These are phyloP conservation scores for Brachypteracias leptosomus DNA, from an alignment of 2,113 vertebrate genomes.

Conservation along the genomic window DNA sequence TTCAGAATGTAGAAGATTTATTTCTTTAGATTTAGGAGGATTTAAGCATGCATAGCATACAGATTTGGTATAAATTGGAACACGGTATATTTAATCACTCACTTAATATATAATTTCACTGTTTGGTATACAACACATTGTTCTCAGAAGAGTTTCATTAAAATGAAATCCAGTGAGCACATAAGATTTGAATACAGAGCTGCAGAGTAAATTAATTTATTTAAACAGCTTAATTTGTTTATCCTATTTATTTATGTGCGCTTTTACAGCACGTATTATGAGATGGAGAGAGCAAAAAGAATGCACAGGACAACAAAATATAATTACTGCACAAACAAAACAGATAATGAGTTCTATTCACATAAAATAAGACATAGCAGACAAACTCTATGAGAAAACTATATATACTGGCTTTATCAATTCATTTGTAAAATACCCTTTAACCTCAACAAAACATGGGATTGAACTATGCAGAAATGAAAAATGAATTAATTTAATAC, in stretches of 20 bases:
- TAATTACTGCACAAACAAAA: conserved; percentile 80
- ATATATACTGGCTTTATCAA: conserved; percentile 57
- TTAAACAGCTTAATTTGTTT: conserved; percentile 83
- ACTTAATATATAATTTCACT: conserved; percentile 75
- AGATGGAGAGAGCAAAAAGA: conserved; percentile 67
- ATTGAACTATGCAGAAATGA: conserved; percentile 37
- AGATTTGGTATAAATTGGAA: conserved; percentile 71
- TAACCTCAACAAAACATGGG: conserved; percentile 50
- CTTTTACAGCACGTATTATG: conserved; percentile 71
- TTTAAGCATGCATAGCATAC: conserved; percentile 58
- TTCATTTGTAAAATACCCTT: conserved; percentile 62
- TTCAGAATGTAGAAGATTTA: conserved; percentile 65
- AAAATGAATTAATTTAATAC: conserved; percentile 64
- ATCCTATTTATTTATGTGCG: conserved; percentile 76
- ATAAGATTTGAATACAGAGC: conserved; percentile 76
- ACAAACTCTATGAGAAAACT: conserved; percentile 51
- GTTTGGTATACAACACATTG: conserved; percentile 69
- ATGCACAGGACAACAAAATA: conserved; percentile 62
- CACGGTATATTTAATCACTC: conserved; percentile 64
- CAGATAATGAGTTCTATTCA: conserved; percentile 75
- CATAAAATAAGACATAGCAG: conserved; percentile 48
- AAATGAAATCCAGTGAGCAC: conserved; percentile 76
- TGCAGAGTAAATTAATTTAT: conserved; percentile 80
- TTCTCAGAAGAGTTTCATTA: conserved; percentile 79
- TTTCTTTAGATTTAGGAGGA: conserved; percentile 71